phyloP scores from a whole-genome alignment of 2,888 invertebrate species.

The Timandra comae region DNA sequence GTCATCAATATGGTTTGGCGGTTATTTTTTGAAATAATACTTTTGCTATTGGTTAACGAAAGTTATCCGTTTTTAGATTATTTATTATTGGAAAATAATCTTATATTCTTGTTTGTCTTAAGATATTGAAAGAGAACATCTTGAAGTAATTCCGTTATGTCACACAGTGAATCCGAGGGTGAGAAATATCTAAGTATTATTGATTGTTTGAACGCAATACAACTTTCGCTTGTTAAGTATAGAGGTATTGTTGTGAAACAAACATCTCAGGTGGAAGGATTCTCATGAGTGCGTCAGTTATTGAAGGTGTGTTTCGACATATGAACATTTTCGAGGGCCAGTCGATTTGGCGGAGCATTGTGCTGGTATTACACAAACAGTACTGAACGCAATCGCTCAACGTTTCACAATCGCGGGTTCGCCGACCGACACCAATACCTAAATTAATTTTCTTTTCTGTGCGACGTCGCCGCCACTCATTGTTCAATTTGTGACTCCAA shows the following conservation, averaged over 20 bases:
- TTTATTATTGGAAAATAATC: no score
- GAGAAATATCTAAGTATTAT: no score
- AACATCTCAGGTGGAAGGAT: conserved; percentile 22
- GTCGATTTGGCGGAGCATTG: conserved; percentile 62
- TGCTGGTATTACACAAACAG: conserved; percentile 71
- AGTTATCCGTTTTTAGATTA: no score
- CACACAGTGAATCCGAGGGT: no score
- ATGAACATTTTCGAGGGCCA: conserved; percentile 64
- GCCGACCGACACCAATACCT: conserved; percentile 74
- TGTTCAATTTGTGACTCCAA: conserved; percentile 63
- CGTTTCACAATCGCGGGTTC: conserved; percentile 72
- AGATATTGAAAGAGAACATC: no score
- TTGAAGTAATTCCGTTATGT: no score
- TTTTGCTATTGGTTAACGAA: no score
- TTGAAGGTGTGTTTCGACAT: conserved; percentile 48
- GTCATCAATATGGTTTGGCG: conserved; percentile 39
- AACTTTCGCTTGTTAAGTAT: conserved; percentile 2
- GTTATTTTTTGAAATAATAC: conserved; percentile 10
- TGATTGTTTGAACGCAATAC: neutral
- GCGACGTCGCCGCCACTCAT: conserved; percentile 56
- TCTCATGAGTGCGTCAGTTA: conserved; percentile 24
- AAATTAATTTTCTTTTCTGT: conserved; percentile 74
- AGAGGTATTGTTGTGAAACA: conserved; percentile 22
- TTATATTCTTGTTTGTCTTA: no score
- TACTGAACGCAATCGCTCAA: conserved; percentile 65